Percentiles rank a stretch among this genome's conserved stretches.
Conservation (phyloP, 2,113 vertebrate genomes). For the Orientallactaga bullata region DNA sequence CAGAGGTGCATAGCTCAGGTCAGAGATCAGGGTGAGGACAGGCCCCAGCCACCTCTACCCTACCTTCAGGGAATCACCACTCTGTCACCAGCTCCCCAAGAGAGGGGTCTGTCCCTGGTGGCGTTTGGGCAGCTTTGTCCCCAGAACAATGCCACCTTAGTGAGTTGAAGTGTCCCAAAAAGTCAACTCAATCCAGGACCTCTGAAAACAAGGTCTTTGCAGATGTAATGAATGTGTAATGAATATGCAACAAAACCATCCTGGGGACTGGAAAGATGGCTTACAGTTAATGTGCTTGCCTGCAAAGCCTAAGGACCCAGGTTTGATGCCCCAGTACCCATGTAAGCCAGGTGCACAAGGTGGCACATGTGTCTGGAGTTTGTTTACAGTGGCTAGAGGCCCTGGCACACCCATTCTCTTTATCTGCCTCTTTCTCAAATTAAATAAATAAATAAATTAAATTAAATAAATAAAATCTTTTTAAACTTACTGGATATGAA, state of each 20-base stretch:
- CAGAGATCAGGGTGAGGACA: rapidly evolving
- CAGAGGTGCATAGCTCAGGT: background rate
- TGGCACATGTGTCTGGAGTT: too few species aligned
- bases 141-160: background rate
- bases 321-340: too few species aligned
- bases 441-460: too few species aligned
- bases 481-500: too few species aligned
- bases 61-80: background rate
- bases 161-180: background rate
- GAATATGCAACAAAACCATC: background rate
- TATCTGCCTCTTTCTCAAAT: too few species aligned
- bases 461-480: too few species aligned
- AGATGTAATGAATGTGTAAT: background rate
- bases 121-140: background rate
- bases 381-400: too few species aligned
- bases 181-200: background rate
- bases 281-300: too few species aligned
- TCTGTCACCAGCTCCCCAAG: background rate
- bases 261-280: too few species aligned
- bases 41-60: background rate
- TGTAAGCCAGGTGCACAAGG: too few species aligned
- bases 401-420: too few species aligned
- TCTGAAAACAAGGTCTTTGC: background rate
- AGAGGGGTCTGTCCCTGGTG: background rate
- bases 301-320: too few species aligned